A percentile compares a stretch with the other conserved stretches of the same genome.
Conservation (phyloP, 2,113 vertebrate genomes). For the Macaca nemestrina region DNA sequence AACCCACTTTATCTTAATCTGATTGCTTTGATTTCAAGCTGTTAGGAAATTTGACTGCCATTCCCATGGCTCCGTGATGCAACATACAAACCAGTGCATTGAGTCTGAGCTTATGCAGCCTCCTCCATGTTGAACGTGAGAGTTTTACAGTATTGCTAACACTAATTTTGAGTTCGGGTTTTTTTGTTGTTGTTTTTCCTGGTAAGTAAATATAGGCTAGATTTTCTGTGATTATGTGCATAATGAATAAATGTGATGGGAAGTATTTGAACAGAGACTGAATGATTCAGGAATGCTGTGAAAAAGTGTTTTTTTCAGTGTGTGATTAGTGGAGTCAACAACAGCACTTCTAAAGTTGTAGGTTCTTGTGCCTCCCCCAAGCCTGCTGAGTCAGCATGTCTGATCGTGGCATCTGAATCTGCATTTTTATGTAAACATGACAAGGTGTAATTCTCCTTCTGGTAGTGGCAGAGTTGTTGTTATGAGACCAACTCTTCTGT, state of each 20-base stretch:
- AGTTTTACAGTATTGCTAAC: background rate
- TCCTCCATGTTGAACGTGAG: background rate
- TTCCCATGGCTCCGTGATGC: background rate
- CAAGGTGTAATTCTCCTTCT: background rate
- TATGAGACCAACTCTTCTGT: background rate
- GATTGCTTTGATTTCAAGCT: background rate
- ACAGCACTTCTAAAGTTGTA: background rate
- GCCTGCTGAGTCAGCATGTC: background rate
- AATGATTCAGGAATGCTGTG: background rate
- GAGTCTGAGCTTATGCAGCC: background rate
- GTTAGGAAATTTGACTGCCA: background rate
- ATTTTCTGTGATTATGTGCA: background rate
- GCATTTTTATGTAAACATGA: background rate
- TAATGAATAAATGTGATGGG: background rate
- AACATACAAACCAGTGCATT: background rate
- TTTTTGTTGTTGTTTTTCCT: background rate
- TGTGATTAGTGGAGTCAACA: background rate
- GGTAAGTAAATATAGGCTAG: background rate
- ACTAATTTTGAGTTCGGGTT: background rate
- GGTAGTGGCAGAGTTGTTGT: background rate
- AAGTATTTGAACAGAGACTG: slow-evolving; percentile 12
- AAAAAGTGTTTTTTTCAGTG: background rate
- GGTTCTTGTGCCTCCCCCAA: background rate
- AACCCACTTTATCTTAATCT: background rate
- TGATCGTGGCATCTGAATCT: background rate